Conservation (phyloP, 2,113 vertebrate species). For the Sander lucioperca region DNA sequence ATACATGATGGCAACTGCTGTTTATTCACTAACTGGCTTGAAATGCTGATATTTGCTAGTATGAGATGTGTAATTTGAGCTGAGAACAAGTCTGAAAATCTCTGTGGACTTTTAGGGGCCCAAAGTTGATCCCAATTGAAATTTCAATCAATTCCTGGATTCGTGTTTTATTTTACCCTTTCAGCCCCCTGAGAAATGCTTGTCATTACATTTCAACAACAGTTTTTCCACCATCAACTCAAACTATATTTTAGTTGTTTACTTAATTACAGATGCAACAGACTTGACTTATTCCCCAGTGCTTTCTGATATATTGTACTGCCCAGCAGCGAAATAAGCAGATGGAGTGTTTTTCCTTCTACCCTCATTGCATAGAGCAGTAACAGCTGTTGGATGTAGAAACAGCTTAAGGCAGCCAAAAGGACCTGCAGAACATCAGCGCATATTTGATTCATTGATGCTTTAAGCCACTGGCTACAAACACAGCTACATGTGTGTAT, state of each 20-base stretch:
- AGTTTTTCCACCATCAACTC: constrained; percentile 19
- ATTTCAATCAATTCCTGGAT: constrained; percentile 44
- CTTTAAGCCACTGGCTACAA: constrained; percentile 56
- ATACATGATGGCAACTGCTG: background rate
- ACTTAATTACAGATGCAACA: constrained; percentile 57
- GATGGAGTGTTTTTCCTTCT: constrained; percentile 45
- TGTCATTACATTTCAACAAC: constrained; percentile 41
- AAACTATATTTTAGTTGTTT: constrained; percentile 53
- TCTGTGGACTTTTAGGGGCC: constrained; percentile 29
- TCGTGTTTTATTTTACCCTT: background rate
- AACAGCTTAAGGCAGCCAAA: constrained; percentile 64
- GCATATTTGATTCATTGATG: constrained; percentile 65
- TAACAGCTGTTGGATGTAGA: constrained; percentile 72
- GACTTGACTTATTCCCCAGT: constrained; percentile 48
- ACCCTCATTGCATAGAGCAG: constrained; percentile 43
- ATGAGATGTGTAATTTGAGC: background rate
- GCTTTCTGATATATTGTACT: constrained; percentile 51
- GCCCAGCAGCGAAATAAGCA: constrained; percentile 58
- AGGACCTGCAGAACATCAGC: constrained; percentile 66
- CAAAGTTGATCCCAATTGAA: constrained; percentile 44
- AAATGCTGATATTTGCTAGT: constrained; percentile 11
- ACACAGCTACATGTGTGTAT: constrained; percentile 53
- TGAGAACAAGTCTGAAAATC: constrained; percentile 24
- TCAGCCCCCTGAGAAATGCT: constrained; percentile 23
- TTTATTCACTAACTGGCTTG: constrained; percentile 37